Evolutionary conservation across 1,140 invertebrate genomes (phyloP).

Genomic region (Phymastichus coffea): DNA sequence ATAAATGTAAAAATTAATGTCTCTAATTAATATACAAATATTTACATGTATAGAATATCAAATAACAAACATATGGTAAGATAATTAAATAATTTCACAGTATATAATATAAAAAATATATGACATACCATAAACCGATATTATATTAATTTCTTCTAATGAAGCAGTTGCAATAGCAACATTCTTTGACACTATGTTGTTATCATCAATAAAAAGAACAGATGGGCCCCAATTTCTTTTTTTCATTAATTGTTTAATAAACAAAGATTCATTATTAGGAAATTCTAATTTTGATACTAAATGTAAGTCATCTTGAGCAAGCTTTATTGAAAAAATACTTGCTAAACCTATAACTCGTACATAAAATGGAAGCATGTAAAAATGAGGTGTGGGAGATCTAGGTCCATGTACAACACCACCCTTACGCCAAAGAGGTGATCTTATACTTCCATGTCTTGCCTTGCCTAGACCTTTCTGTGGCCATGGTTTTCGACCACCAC

Average conservation of each 20-base stretch:
- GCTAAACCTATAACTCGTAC: constrained; percentile 77
- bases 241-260: constrained; percentile 77
- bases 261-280: constrained; percentile 78
- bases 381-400: constrained; percentile 81
- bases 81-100: neutral
- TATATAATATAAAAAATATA: no score
- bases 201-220: constrained; percentile 88
- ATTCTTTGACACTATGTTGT: constrained; percentile 84
- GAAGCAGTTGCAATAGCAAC: constrained; percentile 76
- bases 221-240: constrained; percentile 91
- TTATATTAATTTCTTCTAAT: constrained; percentile 85
- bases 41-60: neutral
- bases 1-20: no score
- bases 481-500: constrained; percentile 91
- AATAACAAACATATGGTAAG: no score
- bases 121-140: constrained; percentile 85
- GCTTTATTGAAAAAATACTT: constrained; percentile 82
- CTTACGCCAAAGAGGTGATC: constrained; percentile 80
- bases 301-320: constrained; percentile 93
- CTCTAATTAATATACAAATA: neutral
- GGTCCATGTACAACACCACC: constrained; percentile 86
- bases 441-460: constrained; percentile 87
- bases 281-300: constrained; percentile 86
- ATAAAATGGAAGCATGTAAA: constrained; percentile 87
- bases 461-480: constrained; percentile 90